These are phyloP conservation scores for Oenanthe melanoleuca DNA, from an alignment of 2,113 vertebrate species.

Conservation along the genomic window DNA sequence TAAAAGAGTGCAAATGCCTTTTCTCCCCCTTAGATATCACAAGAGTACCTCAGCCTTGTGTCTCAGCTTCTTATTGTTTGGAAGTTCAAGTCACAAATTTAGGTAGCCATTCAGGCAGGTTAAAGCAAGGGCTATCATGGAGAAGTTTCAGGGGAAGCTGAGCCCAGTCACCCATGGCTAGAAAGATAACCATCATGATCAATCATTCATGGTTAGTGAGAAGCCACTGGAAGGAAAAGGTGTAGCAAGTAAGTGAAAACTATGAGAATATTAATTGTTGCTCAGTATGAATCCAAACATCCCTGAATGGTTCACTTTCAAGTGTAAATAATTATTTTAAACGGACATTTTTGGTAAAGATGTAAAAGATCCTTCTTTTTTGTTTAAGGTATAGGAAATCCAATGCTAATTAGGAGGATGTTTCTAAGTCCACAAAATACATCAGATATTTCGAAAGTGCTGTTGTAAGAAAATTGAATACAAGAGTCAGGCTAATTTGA, in stretches of 20 bases:
- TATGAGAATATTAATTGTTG: not conserved
- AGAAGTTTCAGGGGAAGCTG: not conserved
- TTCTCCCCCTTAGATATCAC: not conserved
- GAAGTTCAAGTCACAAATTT: not conserved
- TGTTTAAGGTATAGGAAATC: constrained; percentile 28
- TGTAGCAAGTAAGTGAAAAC: not conserved
- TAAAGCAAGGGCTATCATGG: not conserved
- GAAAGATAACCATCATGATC: not conserved
- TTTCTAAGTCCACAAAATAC: constrained; percentile 56
- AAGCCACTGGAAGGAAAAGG: not conserved
- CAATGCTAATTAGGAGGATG: constrained; percentile 21
- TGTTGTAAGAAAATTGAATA: constrained; percentile 64
- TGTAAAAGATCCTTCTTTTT: not conserved
- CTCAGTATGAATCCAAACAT: not conserved
- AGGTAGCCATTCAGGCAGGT: not conserved
- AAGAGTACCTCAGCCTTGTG: not conserved
- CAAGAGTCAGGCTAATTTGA: constrained; percentile 57
- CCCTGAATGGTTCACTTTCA: not conserved
- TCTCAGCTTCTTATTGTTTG: not conserved
- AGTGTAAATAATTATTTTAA: not conserved
- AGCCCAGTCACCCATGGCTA: not conserved
- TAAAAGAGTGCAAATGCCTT: not conserved
- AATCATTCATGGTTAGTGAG: not conserved
- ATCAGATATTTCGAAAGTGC: constrained; percentile 35
- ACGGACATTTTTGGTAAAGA: not conserved